Conservation (phyloP, 64 coral and sea anemone species). For the Acropora yongei region DNA sequence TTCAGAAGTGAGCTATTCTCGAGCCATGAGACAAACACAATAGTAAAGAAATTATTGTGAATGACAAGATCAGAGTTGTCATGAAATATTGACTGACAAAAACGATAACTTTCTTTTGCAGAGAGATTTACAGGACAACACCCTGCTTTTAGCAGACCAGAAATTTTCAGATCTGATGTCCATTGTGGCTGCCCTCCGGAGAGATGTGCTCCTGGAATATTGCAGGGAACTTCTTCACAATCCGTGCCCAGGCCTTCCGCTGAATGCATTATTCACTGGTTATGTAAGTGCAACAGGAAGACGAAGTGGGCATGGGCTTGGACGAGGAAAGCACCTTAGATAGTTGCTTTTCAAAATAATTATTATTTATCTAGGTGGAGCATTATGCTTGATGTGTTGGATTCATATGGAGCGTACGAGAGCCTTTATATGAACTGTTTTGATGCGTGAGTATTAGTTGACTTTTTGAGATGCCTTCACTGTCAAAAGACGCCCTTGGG, state of each 20-base stretch:
- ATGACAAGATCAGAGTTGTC: too few species aligned
- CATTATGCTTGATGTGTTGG: too few species aligned
- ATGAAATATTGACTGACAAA: too few species aligned
- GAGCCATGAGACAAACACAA: too few species aligned
- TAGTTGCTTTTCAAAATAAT: background rate
- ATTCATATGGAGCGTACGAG: too few species aligned
- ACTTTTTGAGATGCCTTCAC: too few species aligned
- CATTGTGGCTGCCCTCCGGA: slow-evolving; percentile 62
- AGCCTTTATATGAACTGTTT: too few species aligned
- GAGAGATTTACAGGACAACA: slow-evolving; percentile 4
- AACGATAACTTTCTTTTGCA: background rate
- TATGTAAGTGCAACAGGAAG: slow-evolving; percentile 18
- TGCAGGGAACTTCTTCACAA: slow-evolving; percentile 65
- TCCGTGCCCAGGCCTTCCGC: slow-evolving; percentile 77
- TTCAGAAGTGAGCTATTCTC: too few species aligned
- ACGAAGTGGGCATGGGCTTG: slow-evolving; percentile 17
- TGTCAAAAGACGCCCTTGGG: too few species aligned
- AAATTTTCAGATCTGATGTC: slow-evolving; percentile 59
- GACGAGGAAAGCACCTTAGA: slow-evolving; percentile 14
- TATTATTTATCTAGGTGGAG: too few species aligned
- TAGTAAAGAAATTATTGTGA: too few species aligned
- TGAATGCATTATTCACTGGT: slow-evolving; percentile 75
- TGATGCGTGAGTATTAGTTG: too few species aligned
- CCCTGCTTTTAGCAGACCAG: slow-evolving; percentile 38
- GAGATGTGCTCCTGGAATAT: slow-evolving; percentile 50